Percentiles rank a stretch among this genome's conserved stretches.
phyloP scores from a whole-genome alignment of 2,888 invertebrate genomes.

The Acrobasis consociella region DNA sequence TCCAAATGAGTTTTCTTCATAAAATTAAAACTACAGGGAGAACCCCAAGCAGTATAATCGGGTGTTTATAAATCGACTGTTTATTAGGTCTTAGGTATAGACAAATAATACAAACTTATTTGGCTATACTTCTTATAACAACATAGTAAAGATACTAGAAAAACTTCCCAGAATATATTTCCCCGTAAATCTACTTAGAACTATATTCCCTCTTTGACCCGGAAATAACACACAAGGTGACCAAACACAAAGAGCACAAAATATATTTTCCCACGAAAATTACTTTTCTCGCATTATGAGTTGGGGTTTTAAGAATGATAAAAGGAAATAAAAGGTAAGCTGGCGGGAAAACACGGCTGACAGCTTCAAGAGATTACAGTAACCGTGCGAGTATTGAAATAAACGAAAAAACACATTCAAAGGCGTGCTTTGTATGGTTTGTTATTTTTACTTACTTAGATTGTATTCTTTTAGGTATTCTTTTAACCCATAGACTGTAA shows the following conservation, averaged over 20 bases:
- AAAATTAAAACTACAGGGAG: too few relatives aligned
- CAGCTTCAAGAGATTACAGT: constrained; percentile 14
- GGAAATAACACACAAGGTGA: constrained; percentile 13
- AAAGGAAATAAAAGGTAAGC: constrained; percentile 20
- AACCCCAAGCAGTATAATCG: too few relatives aligned
- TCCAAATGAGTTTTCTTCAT: too few relatives aligned
- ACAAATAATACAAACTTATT: too few relatives aligned
- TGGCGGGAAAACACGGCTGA: constrained; percentile 19
- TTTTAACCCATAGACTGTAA: too few relatives aligned
- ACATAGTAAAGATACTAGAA: neutral
- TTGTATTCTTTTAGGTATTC: neutral
- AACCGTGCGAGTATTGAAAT: constrained; percentile 7
- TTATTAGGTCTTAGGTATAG: too few relatives aligned
- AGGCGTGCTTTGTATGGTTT: neutral
- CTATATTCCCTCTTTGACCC: neutral
- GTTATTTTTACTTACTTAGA: neutral
- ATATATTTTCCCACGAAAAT: constrained; percentile 20
- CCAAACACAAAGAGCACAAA: constrained; percentile 11
- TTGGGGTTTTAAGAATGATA: constrained; percentile 11
- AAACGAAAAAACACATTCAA: constrained; percentile 14
- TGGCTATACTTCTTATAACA: too few relatives aligned
- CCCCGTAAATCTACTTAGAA: neutral
- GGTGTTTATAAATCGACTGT: too few relatives aligned
- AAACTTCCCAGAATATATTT: neutral
- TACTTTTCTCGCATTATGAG: constrained; percentile 18